These are phyloP conservation scores for Leucopsar rothschildi DNA, from an alignment of 2,113 vertebrate genomes.

Conservation along the genomic window DNA sequence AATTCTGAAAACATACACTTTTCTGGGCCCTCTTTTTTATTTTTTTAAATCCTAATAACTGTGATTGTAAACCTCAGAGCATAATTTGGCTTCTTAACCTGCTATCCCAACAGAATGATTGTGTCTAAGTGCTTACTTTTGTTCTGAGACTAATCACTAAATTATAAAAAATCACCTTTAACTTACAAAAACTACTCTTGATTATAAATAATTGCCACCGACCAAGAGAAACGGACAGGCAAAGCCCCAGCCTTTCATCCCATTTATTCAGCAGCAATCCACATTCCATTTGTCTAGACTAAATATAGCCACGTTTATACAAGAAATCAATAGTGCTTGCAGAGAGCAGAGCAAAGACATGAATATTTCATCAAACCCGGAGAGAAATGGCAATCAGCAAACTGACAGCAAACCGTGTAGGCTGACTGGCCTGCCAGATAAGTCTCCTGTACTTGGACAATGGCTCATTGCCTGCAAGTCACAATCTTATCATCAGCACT, in stretches of 20 bases:
- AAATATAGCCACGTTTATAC: conserved; percentile 89
- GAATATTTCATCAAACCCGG: conserved; percentile 83
- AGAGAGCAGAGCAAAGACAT: conserved; percentile 79
- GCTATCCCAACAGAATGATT: conserved; percentile 63
- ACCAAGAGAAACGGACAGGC: conserved; percentile 76
- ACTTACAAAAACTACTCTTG: conserved; percentile 82
- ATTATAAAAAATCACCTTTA: conserved; percentile 82
- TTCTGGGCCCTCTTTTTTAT: not conserved
- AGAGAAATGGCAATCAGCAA: conserved; percentile 77
- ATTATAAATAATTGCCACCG: conserved; percentile 87
- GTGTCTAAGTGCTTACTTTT: conserved; percentile 72
- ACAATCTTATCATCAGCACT: conserved; percentile 59
- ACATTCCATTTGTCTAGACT: conserved; percentile 92
- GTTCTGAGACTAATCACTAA: conserved; percentile 76
- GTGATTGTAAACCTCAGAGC: conserved; percentile 52
- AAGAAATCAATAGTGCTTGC: conserved; percentile 87
- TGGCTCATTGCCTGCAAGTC: conserved; percentile 65
- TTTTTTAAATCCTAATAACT: not conserved
- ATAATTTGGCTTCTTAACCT: conserved; percentile 64
- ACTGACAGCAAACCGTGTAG: conserved; percentile 63
- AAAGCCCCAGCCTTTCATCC: conserved; percentile 74
- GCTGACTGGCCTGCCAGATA: conserved; percentile 70
- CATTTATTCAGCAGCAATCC: conserved; percentile 83
- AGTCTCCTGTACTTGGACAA: conserved; percentile 69
- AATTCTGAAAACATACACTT: not conserved